Evolutionary conservation across 1,140 invertebrate species (phyloP), one percentile per base, ranked within the genome.

Genomic region (Cydia splendana): DNA sequence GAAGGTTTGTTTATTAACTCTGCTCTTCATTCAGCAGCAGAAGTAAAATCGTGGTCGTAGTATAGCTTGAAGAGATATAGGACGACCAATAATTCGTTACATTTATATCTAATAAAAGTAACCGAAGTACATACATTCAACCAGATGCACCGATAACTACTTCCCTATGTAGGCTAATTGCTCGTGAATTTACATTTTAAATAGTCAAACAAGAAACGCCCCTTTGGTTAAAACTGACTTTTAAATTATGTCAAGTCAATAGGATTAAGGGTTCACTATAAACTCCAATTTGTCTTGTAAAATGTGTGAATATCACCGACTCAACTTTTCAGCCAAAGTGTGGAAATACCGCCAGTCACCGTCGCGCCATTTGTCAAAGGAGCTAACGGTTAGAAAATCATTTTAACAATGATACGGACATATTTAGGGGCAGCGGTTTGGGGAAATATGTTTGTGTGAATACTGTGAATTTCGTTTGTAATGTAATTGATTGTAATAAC

Each of bases 261-360:
- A 24, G 57, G 57, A 62, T 24, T 62, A 62, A 62, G 57, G 57
- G 57, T 62, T 53, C 15, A 62, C 57, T 62, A 53, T 53, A 62
- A 62, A 62, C 57, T 62, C 20, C 57, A 62, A 62, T 62, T 62
- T 62, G 57, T 62, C 57, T 62, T 24, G n/a, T 18, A 53, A 20
- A 62, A 62, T 62, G 57, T 62, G 57, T 24, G 57, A 20, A 62
- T 6, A 24, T 24, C 48, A 51, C 48, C 18, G 57, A 20, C 57
- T 62, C 20, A 24, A 62, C 9, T 62, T 62, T 62, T 62, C 18
- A 62, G 57, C n/a, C 15, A 18, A 15, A 62, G 57, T 62, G 20
- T 62, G 57, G 57, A 62, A 62, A 62, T 62, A 53, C n/a, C 51
- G 57, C 57, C 57, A 62, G 57, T 62, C 57, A 62, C 57, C 57